These are phyloP conservation scores for Drosophila repleta DNA, from an alignment of 1,140 invertebrate genomes.

Conservation along the genomic window DNA sequence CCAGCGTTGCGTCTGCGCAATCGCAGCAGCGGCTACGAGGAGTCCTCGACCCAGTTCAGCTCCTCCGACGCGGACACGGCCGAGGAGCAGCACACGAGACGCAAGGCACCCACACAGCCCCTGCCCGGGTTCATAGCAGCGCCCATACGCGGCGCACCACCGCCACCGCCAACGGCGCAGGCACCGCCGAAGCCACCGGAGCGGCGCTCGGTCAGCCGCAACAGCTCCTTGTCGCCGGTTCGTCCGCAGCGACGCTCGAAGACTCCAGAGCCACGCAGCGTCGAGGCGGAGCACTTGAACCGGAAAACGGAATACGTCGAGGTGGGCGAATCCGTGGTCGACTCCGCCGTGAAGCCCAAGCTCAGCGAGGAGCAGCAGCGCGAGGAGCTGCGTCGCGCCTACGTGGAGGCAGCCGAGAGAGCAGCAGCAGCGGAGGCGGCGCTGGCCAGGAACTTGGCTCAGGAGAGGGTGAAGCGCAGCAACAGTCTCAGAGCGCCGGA, in stretches of 20 bases:
- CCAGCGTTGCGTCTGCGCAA: slow-evolving; percentile 51
- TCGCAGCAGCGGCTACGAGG: slow-evolving; percentile 74
- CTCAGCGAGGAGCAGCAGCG: slow-evolving; percentile 57
- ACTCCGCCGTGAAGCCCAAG: slow-evolving; percentile 7
- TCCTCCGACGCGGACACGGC: slow-evolving; percentile 75
- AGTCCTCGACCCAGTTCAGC: slow-evolving; percentile 80
- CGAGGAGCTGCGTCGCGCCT: slow-evolving; percentile 51
- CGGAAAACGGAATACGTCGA: slow-evolving; percentile 58
- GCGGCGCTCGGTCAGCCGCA: slow-evolving; percentile 54
- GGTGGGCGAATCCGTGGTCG: slow-evolving; percentile 45
- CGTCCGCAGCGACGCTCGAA: slow-evolving; percentile 73
- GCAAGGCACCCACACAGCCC: slow-evolving; percentile 7
- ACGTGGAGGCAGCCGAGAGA: slow-evolving; percentile 62
- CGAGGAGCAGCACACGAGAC: slow-evolving; percentile 36
- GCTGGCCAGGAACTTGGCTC: slow-evolving; percentile 41
- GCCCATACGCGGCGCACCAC: slow-evolving; percentile 62
- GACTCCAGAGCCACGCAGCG: slow-evolving; percentile 64
- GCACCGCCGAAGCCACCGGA: slow-evolving; percentile 31
- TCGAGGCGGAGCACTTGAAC: slow-evolving; percentile 8
- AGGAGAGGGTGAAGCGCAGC: slow-evolving; percentile 54
- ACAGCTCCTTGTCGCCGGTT: slow-evolving; percentile 70
- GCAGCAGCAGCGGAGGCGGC: slow-evolving; percentile 63
- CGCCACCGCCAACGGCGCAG: slow-evolving; percentile 37
- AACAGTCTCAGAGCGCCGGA: slow-evolving; percentile 45
- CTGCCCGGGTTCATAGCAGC: slow-evolving; percentile 47